These are phyloP conservation scores for Pteronura brasiliensis DNA, from an alignment of 2,113 vertebrate species.

Conservation along the genomic window DNA sequence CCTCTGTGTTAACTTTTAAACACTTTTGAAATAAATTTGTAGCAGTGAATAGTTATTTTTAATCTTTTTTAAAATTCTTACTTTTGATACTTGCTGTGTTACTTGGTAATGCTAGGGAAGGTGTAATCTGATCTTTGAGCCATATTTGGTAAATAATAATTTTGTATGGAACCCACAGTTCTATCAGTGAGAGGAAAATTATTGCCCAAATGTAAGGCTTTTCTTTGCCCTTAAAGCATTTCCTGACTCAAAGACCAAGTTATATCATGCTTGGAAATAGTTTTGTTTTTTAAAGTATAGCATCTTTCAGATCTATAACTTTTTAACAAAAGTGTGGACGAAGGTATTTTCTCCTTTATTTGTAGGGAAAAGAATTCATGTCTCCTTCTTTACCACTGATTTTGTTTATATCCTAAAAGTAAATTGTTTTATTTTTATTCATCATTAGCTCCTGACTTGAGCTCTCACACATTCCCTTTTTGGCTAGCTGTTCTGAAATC, in stretches of 20 bases:
- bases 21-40: conserved; percentile 61
- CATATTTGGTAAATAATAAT: conserved; percentile 81
- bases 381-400: neutral
- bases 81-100: conserved; percentile 72
- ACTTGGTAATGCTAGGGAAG: conserved; percentile 72
- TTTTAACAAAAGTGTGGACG: conserved; percentile 10
- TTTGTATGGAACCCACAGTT: conserved; percentile 80
- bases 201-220: conserved; percentile 69
- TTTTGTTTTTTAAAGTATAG: conserved; percentile 10
- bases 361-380: neutral
- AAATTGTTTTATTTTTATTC: conserved; percentile 30
- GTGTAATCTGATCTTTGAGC: conserved; percentile 80
- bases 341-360: neutral
- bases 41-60: conserved; percentile 50
- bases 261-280: conserved; percentile 29
- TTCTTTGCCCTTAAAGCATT: conserved; percentile 54
- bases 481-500: conserved; percentile 26
- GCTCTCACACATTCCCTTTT: neutral
- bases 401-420: conserved; percentile 18
- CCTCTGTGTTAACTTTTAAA: conserved; percentile 45
- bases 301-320: neutral
- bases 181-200: conserved; percentile 73
- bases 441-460: conserved; percentile 17
- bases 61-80: conserved; percentile 65
- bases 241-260: neutral